Conservation (phyloP, 2,888 invertebrate species). For the Mythimna pallens region DNA sequence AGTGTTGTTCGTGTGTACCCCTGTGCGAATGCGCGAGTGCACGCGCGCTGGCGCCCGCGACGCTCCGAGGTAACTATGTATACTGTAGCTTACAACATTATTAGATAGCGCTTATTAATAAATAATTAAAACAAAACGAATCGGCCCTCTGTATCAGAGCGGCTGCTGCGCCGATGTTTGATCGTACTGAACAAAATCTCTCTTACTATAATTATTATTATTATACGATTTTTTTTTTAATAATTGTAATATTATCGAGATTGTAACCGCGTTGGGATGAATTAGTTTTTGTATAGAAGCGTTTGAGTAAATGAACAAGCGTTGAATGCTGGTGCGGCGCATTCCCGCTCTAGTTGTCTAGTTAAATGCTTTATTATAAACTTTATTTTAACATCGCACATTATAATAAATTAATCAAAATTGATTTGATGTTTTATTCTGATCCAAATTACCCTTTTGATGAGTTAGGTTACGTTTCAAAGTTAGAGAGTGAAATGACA, state of each 20-base stretch:
- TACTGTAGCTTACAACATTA: slow-evolving; percentile 77
- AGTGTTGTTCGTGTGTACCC: slow-evolving; percentile 5
- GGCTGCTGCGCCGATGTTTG: slow-evolving; percentile 79
- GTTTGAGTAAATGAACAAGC: slow-evolving; percentile 78
- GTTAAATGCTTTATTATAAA: slow-evolving; percentile 90
- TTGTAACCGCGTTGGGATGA: slow-evolving; percentile 79
- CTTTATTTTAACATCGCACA: slow-evolving; percentile 91
- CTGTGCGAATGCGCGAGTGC: slow-evolving; percentile 39
- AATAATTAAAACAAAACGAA: slow-evolving; percentile 73
- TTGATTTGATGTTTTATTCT: slow-evolving; percentile 76
- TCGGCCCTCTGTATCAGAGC: slow-evolving; percentile 89
- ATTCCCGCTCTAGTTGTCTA: slow-evolving; percentile 75
- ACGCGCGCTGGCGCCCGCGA: slow-evolving; percentile 16
- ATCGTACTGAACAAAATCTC: slow-evolving; percentile 83
- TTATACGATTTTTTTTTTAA: slow-evolving; percentile 71
- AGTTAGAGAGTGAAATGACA: too few species aligned
- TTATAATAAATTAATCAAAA: slow-evolving; percentile 91
- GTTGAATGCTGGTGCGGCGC: slow-evolving; percentile 73
- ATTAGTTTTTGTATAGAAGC: slow-evolving; percentile 80
- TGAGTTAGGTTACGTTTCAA: slow-evolving; percentile 1
- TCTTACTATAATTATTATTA: slow-evolving; percentile 73
- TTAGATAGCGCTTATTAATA: slow-evolving; percentile 87
- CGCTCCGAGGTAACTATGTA: slow-evolving; percentile 68
- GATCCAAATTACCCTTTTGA: slow-evolving; percentile 32
- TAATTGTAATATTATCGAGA: slow-evolving; percentile 77